Conservation (phyloP, 1,140 invertebrate genomes). For the Drosophila repletoides region DNA sequence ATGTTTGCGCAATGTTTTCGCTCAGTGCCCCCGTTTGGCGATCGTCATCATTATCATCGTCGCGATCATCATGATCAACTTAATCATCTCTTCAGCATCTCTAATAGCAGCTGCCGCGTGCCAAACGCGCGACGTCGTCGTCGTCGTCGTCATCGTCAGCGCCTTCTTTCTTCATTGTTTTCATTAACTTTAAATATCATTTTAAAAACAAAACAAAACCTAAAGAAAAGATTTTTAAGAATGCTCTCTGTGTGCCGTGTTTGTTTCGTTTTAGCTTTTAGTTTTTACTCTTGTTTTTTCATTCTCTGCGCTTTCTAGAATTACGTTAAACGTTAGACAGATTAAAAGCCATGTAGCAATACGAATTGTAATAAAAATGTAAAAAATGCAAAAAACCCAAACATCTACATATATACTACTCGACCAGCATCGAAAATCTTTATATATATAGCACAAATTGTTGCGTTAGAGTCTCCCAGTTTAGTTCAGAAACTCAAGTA, state of each 20-base stretch:
- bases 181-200: conserved; percentile 45
- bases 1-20: conserved; percentile 45
- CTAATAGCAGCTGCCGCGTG: conserved; percentile 31
- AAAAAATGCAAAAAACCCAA: not conserved
- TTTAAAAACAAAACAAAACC: conserved; percentile 39
- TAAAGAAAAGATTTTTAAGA: conserved; percentile 33
- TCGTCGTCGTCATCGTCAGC: not conserved
- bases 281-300: conserved; percentile 49
- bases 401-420: not conserved
- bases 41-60: conserved; percentile 28
- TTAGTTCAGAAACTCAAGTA: conserved; percentile 1
- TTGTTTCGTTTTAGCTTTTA: conserved; percentile 58
- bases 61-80: conserved; percentile 36
- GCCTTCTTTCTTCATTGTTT: conserved; percentile 43
- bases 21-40: conserved; percentile 26
- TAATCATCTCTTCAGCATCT: conserved; percentile 36
- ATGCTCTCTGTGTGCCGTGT: conserved; percentile 56
- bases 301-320: conserved; percentile 1
- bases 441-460: not conserved
- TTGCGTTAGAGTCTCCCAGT: conserved; percentile 7
- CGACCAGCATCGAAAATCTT: not conserved
- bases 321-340: conserved; percentile 5
- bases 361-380: conserved; percentile 28
- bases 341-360: conserved; percentile 16
- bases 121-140: conserved; percentile 18